phyloP scores from a whole-genome alignment of 2,113 vertebrate species.

The Campylomormyrus tamandua region DNA sequence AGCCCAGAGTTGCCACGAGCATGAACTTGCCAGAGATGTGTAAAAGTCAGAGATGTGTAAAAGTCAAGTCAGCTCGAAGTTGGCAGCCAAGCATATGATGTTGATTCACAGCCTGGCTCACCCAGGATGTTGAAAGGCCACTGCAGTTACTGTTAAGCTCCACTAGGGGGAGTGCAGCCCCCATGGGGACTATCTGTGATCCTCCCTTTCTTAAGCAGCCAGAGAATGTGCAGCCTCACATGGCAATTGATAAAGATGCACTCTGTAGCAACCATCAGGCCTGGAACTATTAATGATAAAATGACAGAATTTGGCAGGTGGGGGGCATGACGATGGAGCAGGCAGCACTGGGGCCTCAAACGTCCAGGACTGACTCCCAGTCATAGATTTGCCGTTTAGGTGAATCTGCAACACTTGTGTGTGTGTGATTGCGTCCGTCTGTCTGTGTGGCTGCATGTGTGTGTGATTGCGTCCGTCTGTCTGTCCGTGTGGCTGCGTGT shows the following conservation, averaged over 20 bases:
- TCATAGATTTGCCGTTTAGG: neutral
- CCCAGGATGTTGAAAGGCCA: neutral
- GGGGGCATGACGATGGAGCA: neutral
- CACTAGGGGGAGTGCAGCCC: slow-evolving; percentile 8
- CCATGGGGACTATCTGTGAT: neutral
- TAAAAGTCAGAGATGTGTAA: too few species aligned
- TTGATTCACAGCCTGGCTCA: neutral
- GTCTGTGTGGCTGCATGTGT: too few species aligned
- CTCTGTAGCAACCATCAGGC: neutral
- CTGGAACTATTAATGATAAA: neutral
- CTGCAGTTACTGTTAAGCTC: neutral
- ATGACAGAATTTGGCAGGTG: neutral
- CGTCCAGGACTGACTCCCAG: neutral
- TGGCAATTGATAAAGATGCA: neutral
- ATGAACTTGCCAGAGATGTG: neutral
- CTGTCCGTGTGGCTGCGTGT: too few species aligned
- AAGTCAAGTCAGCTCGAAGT: neutral
- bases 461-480: too few species aligned
- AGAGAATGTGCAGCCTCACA: neutral
- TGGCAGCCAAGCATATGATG: neutral
- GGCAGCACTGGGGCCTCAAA: neutral
- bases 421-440: too few species aligned
- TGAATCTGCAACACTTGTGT: neutral
- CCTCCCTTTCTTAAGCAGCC: neutral
- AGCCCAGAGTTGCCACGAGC: neutral